These are phyloP conservation scores for Anguilla megastoma DNA, from an alignment of 2,797 vertebrate species.

Conservation along the genomic window DNA sequence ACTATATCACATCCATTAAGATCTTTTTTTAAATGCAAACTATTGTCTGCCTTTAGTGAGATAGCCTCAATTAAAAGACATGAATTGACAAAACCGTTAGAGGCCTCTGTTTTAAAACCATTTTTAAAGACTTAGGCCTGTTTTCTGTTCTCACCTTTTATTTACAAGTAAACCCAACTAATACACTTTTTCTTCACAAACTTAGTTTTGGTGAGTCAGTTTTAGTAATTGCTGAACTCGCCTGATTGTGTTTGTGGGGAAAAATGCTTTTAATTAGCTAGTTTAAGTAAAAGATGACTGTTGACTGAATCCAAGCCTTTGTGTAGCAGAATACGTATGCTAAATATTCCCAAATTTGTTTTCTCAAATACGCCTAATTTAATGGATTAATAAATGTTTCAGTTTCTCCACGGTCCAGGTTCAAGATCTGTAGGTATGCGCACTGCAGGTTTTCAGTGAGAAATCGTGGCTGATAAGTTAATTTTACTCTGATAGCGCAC, in stretches of 20 bases:
- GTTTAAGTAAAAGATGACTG: not conserved
- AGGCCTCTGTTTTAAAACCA: not conserved
- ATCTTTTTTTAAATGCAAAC: not conserved
- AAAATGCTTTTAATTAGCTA: not conserved
- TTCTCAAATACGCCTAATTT: not conserved
- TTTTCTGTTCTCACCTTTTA: not conserved
- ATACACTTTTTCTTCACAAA: not conserved
- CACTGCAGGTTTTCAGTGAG: not conserved
- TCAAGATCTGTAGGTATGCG: not conserved
- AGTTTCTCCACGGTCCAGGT: not conserved
- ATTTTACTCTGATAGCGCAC: not conserved
- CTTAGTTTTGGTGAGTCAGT: not conserved
- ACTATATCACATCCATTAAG: not conserved
- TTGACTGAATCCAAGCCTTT: not conserved
- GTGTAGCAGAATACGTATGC: not conserved
- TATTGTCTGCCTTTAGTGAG: not conserved
- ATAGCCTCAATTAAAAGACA: not conserved
- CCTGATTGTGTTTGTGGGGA: not conserved
- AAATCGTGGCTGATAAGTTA: not conserved
- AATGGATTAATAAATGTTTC: not conserved
- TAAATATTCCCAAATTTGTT: not conserved
- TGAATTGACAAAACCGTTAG: not conserved
- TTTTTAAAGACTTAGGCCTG: not conserved
- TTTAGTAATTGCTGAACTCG: not conserved
- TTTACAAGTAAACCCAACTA: not conserved